Percentiles rank a stretch among this genome's conserved stretches.
Conservation (phyloP, 2,888 invertebrate genomes). For the Troilus luridus region DNA sequence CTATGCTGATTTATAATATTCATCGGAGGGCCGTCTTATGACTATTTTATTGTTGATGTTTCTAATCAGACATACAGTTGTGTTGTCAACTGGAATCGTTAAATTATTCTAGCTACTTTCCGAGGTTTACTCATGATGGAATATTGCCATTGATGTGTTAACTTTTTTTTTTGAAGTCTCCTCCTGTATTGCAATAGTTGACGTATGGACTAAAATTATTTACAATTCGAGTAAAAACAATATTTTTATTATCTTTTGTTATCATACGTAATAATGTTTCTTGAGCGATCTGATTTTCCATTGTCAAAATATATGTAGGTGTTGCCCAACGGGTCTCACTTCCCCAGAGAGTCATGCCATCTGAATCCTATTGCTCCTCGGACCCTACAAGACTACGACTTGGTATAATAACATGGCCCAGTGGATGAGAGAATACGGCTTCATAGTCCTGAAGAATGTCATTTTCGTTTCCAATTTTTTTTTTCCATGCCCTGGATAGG, state of each 20-base stretch:
- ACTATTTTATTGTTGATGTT: background rate
- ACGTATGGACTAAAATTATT: no score
- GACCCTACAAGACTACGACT: background rate
- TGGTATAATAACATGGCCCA: background rate
- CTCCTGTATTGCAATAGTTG: no score
- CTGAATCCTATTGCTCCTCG: background rate
- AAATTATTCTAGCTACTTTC: no score
- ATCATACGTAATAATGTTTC: no score
- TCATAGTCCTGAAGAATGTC: background rate
- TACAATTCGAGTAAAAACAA: no score
- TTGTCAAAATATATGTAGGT: background rate
- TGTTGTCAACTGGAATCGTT: background rate
- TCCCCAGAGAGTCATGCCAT: background rate
- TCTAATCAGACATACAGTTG: background rate
- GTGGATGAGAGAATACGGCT: background rate
- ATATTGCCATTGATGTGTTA: no score
- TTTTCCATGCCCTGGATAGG: no score
- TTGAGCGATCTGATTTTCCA: no score
- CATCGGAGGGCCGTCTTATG: background rate
- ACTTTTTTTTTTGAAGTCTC: no score
- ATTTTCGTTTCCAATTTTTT: no score
- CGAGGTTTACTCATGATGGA: no score
- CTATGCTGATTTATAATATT: background rate
- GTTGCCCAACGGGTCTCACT: background rate
- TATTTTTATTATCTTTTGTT: no score